Percentiles rank a stretch among this genome's conserved stretches.
phyloP scores from a whole-genome alignment of 1,140 invertebrate species.

The Ptiloglossa arizonensis region DNA sequence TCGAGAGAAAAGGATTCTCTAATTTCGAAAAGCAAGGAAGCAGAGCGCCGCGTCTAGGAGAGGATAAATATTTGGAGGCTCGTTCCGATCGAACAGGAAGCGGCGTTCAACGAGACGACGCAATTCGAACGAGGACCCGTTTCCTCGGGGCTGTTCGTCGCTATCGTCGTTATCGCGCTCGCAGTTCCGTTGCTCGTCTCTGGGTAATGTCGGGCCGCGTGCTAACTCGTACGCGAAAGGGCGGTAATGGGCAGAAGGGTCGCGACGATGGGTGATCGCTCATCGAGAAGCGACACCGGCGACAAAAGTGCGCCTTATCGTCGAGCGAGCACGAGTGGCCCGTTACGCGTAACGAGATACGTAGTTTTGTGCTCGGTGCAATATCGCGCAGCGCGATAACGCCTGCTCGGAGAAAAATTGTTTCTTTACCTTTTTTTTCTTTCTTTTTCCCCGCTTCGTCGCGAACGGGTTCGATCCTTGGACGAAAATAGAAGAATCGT shows the following conservation, averaged over 20 bases:
- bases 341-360: conserved; percentile 34
- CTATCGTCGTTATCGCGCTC: conserved; percentile 24
- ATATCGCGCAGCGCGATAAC: background rate
- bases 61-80: too few species aligned
- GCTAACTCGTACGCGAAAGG: conserved; percentile 52
- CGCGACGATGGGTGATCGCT: conserved; percentile 62
- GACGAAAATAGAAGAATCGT: too few species aligned
- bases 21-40: too few species aligned
- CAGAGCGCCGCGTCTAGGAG: too few species aligned
- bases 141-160: conserved; percentile 39
- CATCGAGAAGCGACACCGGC: conserved; percentile 60
- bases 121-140: background rate
- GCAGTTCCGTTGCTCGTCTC: conserved; percentile 47
- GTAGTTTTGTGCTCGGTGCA: background rate
- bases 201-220: conserved; percentile 27
- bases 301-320: conserved; percentile 65
- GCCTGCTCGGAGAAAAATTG: background rate
- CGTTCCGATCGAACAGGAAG: conserved; percentile 5
- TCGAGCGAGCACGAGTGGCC: conserved; percentile 38
- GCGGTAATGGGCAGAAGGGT: conserved; percentile 62
- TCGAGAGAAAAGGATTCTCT: too few species aligned
- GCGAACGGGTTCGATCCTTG: too few species aligned
- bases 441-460: too few species aligned
- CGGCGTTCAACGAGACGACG: background rate
- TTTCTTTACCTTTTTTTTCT: too few species aligned